These are phyloP conservation scores for Melanostoma scalare DNA, from an alignment of 2,888 invertebrate species.

Conservation along the genomic window DNA sequence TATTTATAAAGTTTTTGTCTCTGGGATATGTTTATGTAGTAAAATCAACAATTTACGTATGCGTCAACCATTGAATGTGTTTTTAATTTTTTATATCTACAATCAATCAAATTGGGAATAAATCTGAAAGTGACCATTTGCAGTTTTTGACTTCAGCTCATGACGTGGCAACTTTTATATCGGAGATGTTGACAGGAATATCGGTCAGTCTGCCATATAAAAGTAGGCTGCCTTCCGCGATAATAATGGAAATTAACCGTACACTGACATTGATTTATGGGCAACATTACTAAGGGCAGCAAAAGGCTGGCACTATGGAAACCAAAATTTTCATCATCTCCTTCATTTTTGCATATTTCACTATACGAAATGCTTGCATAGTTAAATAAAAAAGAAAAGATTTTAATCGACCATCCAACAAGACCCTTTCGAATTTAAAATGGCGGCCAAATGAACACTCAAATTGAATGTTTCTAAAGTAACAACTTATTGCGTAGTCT, in stretches of 20 bases:
- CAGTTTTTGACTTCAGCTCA: neutral
- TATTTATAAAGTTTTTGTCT: no score
- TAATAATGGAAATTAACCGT: neutral
- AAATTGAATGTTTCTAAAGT: constrained; percentile 56
- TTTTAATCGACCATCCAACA: constrained; percentile 29
- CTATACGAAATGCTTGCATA: neutral
- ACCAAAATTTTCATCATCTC: neutral
- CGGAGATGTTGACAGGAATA: no score
- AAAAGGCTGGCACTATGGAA: neutral
- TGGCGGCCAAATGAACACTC: constrained; percentile 60
- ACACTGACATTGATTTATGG: constrained; percentile 35
- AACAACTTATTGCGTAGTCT: constrained; percentile 8
- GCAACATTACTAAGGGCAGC: neutral
- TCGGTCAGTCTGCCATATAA: no score
- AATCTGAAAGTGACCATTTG: constrained; percentile 7
- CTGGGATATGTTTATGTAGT: no score
- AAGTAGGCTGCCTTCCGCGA: no score
- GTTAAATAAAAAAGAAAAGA: neutral
- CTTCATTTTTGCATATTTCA: neutral
- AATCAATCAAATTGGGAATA: constrained; percentile 22
- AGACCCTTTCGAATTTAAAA: constrained; percentile 63
- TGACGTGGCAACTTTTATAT: no score
- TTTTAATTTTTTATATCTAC: neutral
- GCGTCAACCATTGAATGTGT: neutral
- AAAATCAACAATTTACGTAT: no score